phyloP scores from a whole-genome alignment of 2,888 invertebrate species.

The Cheilosia variabilis region DNA sequence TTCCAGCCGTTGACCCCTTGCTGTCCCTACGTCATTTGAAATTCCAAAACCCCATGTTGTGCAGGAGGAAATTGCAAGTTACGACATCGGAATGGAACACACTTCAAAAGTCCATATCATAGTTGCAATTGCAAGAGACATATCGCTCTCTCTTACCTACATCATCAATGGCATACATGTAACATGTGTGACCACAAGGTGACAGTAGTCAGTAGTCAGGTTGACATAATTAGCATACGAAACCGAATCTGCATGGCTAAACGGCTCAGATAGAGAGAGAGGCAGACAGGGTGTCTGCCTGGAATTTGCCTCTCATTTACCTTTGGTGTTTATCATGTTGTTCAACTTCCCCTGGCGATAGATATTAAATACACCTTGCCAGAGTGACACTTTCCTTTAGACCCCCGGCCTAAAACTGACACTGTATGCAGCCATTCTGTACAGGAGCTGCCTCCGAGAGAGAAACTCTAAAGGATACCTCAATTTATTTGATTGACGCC shows the following conservation, averaged over 20 bases:
- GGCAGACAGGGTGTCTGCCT: neutral
- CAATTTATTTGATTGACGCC: constrained; percentile 55
- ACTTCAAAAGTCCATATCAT: too few species aligned
- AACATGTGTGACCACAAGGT: constrained; percentile 15
- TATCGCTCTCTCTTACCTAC: neutral
- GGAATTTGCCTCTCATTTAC: neutral
- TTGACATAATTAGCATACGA: constrained; percentile 16
- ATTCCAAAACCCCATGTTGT: too few species aligned
- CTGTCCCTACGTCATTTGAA: too few species aligned
- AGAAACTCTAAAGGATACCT: constrained; percentile 37
- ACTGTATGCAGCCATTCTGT: neutral
- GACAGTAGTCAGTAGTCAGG: neutral
- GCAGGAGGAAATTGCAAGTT: too few species aligned
- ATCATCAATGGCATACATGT: constrained; percentile 7
- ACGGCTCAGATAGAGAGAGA: neutral
- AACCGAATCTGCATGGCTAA: constrained; percentile 28
- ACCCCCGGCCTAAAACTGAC: neutral
- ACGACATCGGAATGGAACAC: too few species aligned
- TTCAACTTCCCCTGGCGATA: constrained; percentile 8
- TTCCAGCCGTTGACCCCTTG: too few species aligned
- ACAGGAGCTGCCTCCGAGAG: neutral
- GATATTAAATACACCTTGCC: too few species aligned
- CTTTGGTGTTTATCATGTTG: neutral
- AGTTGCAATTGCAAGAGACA: too few species aligned
- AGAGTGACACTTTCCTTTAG: too few species aligned